A percentile compares a stretch with the other conserved stretches of the same genome.
Conservation (phyloP, 2,888 invertebrate species). For the Mythimna albipuncta region DNA sequence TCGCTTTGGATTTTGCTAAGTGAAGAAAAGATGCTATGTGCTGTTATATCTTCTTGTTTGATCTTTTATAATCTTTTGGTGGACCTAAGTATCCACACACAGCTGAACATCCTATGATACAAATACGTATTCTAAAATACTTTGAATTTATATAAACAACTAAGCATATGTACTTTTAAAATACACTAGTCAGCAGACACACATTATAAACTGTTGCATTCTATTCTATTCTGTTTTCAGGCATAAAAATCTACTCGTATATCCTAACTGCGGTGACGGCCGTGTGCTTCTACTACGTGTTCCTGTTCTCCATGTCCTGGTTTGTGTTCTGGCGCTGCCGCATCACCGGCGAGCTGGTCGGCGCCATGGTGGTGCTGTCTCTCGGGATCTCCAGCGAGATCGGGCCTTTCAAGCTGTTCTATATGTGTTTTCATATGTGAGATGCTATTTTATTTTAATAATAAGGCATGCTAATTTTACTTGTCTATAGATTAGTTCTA, state of each 20-base stretch:
- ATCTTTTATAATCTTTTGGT: no score
- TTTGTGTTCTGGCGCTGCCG: conserved; percentile 66
- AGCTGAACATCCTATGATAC: no score
- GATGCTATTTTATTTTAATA: conserved; percentile 13
- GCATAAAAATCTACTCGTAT: conserved; percentile 63
- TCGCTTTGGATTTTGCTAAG: no score
- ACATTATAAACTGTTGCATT: not conserved
- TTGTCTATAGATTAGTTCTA: no score
- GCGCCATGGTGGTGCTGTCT: conserved; percentile 66
- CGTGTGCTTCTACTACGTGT: conserved; percentile 66
- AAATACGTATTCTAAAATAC: no score
- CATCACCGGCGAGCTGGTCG: conserved; percentile 61
- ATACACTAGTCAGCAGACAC: no score
- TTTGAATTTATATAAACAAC: no score
- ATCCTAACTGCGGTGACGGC: conserved; percentile 53
- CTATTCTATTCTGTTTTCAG: conserved; percentile 39
- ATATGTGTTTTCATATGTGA: conserved; percentile 67
- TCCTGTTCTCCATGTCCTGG: conserved; percentile 68
- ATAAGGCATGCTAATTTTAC: no score
- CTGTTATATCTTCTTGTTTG: no score
- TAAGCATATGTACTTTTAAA: no score
- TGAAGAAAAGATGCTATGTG: no score
- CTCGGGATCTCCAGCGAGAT: conserved; percentile 67
- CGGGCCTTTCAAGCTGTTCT: conserved; percentile 66
- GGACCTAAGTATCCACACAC: no score